phyloP scores from a whole-genome alignment of 1,140 invertebrate genomes.

The Lasaia peninsularis region DNA sequence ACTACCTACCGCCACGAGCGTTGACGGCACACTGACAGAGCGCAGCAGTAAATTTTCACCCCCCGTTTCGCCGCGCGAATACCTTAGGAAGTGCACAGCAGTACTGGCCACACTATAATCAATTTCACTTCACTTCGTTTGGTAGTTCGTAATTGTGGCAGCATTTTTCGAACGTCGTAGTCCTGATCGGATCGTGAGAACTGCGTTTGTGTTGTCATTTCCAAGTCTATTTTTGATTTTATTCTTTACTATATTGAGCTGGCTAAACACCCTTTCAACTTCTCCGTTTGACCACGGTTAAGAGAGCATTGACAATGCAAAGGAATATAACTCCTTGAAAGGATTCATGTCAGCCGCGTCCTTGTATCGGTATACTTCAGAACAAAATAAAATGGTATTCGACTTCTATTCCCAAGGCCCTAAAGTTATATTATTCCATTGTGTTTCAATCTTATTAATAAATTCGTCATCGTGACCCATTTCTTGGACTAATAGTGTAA shows the following conservation, averaged over 20 bases:
- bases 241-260: neutral
- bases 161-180: neutral
- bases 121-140: neutral
- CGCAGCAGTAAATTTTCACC: no score
- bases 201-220: neutral
- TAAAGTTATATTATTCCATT: neutral
- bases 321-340: neutral
- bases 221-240: neutral
- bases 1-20: no score
- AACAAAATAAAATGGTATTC: no score
- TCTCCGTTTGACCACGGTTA: neutral
- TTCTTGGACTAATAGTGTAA: neutral
- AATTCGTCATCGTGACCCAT: neutral
- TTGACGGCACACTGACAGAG: no score
- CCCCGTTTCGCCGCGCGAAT: no score
- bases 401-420: no score
- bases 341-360: neutral
- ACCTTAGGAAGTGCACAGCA: no score
- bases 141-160: constrained; percentile 1
- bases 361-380: neutral
- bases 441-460: neutral
- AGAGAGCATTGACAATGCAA: neutral
- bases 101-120: no score
- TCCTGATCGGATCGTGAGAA: neutral
- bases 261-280: neutral